Base-by-base conservation (phyloP, 2,113 vertebrate genomes). In the Leucopternis melanops region DNA sequence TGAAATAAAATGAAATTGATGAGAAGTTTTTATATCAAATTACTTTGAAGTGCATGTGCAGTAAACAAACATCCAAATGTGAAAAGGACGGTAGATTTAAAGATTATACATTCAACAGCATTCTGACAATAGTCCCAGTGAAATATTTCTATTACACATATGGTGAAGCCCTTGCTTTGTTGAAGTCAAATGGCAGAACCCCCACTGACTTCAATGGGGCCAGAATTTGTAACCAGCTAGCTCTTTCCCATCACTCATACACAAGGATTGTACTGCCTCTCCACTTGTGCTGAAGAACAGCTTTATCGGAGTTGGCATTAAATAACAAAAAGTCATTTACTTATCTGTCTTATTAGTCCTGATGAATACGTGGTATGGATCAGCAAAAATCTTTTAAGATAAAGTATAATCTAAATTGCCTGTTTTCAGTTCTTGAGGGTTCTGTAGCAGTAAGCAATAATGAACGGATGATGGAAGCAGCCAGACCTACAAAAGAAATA, bases 391-490 rank as follows among this genome's bases (percentile, higher is more conserved):
- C 59, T 45, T 80, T 69, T 69, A 85, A 75, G 94, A 81, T 25
- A 16, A 71, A 82, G 34, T 3, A 23, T 40, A 52, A 85, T 70
- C 36, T 49, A 19, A 88, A 81, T 65, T 44, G 57, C 40, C 84
- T 82, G 70, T 71, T 87, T 92, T 44, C 74, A 58, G 40, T 65
- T 88, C 88, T 49, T 17, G 88, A 86, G 78, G 91, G 87, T 66
- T 74, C 93, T 95, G 94, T 1, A 97, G 95, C 89, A 88, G 94
- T 32, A 90, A 88, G 96, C 97, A 98, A 73, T 95, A 95, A 62
- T 8, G 86, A 87, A 98, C 96, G 61, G 98, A 97, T 1, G 97
- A 97, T 34, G 97, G 97, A 81, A 97, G 81, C 95, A 98, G 97
- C 93, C 97, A 97, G 94, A 98, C 97, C 97, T 98, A 95, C 87